Base-by-base conservation (phyloP, 2,888 invertebrate genomes). In the Andrena minutula region DNA sequence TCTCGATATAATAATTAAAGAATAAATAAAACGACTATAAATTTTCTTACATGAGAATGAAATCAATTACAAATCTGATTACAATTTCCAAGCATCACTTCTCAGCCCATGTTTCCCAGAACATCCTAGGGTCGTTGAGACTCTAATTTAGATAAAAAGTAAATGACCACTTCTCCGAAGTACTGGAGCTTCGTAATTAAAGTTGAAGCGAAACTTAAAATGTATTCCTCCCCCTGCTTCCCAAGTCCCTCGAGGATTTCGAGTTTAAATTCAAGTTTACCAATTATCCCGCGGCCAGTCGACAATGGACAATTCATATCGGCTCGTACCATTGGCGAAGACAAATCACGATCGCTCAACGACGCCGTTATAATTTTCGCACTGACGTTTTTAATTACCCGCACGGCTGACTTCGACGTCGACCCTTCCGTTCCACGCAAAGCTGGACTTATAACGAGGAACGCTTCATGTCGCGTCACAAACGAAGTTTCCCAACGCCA, bases 331-430 rank as follows among this genome's bases (percentile, higher is more conserved):
- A 47, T 53, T 49, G 23, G 58, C 63, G n/a, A 79, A 75, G 58
- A 75, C 71, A 53, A 72, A 71, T 78, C 74, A 32, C 78, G 4
- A 71, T 79, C 78, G 10, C 23, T 70, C 78, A 58, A 75, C 75
- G 56, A 69, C 71, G 56, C 58, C 58, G 65, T 28, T 51, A 75
- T 76, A 87, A 85, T 85, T 72, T 83, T 84, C 75, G 63, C 49
- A 60, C 74, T 61, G 76, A 83, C 81, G 85, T 83, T 87, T 86
- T 86, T 87, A 86, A 86, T 86, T 83, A 83, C 70, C 32, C 87
- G 86, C 86, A 35, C 79, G 83, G 79, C 72, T 32, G 85, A 70
- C 58, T 73, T 64, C 78, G 60, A 58, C 77, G 51, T 74, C 75
- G 73, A 87, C 75, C 73, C 53, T 64, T 61, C 61, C 73, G 77